Percentiles rank a stretch among this genome's conserved stretches.
Conservation (phyloP, 2,797 vertebrate genomes). For the Halcyon chelicuti region DNA sequence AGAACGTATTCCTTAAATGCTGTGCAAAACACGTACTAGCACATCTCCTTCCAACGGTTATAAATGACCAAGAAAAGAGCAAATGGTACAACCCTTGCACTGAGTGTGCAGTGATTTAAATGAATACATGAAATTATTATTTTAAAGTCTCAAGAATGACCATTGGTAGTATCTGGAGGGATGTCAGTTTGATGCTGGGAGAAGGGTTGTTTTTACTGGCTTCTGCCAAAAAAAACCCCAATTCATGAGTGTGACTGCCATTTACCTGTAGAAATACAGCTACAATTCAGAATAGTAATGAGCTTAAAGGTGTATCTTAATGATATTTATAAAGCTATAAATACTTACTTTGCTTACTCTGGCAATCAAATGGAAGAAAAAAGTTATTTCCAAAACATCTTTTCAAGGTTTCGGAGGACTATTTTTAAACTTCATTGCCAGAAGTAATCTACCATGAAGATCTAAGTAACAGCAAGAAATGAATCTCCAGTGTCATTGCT, state of each 20-base stretch:
- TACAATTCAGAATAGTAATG: neutral
- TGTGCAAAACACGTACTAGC: neutral
- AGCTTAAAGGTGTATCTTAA: conserved; percentile 4
- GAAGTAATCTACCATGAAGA: conserved; percentile 12
- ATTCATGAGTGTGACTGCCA: neutral
- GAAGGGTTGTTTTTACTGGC: neutral
- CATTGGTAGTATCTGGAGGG: neutral
- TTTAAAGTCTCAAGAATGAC: neutral
- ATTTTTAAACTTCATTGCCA: conserved; percentile 37
- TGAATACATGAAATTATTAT: neutral
- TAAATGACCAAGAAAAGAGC: neutral
- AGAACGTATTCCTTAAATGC: neutral
- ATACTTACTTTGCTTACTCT: conserved; percentile 20
- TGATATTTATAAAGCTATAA: neutral
- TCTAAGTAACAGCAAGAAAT: conserved; percentile 24
- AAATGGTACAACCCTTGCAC: neutral
- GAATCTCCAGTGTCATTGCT: neutral
- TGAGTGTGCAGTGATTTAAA: neutral
- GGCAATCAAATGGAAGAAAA: neutral
- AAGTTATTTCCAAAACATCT: neutral
- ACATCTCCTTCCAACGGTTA: neutral
- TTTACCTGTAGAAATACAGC: conserved; percentile 10
- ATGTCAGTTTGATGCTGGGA: neutral
- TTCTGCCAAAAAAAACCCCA: neutral
- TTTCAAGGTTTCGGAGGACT: conserved; percentile 12